These are phyloP conservation scores for Archocentrus centrarchus DNA, from an alignment of 2,113 vertebrate species.

Conservation along the genomic window DNA sequence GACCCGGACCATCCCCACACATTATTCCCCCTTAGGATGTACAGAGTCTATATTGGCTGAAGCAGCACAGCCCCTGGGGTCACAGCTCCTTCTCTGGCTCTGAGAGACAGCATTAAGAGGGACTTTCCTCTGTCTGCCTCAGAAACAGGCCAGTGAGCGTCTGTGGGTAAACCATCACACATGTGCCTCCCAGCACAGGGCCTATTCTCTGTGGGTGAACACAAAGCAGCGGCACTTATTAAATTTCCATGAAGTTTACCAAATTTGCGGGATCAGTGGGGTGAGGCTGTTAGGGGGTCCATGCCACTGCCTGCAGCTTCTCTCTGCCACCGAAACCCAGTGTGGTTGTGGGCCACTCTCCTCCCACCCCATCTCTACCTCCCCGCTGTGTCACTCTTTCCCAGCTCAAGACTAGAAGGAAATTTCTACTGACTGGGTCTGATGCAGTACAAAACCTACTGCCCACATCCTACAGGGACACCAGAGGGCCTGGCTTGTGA, in stretches of 20 bases:
- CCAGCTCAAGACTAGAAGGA: slow-evolving; percentile 78
- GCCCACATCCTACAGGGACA: slow-evolving; percentile 73
- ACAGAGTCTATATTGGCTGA: slow-evolving; percentile 80
- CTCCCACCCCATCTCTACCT: slow-evolving; percentile 50
- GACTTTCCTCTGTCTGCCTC: slow-evolving; percentile 74
- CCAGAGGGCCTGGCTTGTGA: slow-evolving; percentile 54
- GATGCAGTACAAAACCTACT: slow-evolving; percentile 76
- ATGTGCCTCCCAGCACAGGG: slow-evolving; percentile 78
- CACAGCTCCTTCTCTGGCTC: slow-evolving; percentile 73
- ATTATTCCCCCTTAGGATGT: slow-evolving; percentile 82
- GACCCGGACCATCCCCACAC: slow-evolving; percentile 76
- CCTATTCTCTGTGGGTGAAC: slow-evolving; percentile 76
- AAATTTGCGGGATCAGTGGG: slow-evolving; percentile 81
- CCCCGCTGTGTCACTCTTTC: slow-evolving; percentile 46
- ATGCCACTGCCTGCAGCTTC: slow-evolving; percentile 73
- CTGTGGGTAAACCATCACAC: slow-evolving; percentile 78
- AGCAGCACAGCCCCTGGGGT: slow-evolving; percentile 76
- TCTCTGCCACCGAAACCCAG: slow-evolving; percentile 53
- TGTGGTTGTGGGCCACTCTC: slow-evolving; percentile 59
- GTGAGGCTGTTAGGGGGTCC: slow-evolving; percentile 74
- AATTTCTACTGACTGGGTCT: slow-evolving; percentile 85
- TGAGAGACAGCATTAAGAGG: slow-evolving; percentile 67
- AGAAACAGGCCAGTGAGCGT: slow-evolving; percentile 65
- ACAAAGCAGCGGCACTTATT: slow-evolving; percentile 83
- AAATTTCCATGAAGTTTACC: slow-evolving; percentile 86